Evolutionary conservation across 2,113 vertebrate species (phyloP).

Genomic region (Phoenicopterus ruber): DNA sequence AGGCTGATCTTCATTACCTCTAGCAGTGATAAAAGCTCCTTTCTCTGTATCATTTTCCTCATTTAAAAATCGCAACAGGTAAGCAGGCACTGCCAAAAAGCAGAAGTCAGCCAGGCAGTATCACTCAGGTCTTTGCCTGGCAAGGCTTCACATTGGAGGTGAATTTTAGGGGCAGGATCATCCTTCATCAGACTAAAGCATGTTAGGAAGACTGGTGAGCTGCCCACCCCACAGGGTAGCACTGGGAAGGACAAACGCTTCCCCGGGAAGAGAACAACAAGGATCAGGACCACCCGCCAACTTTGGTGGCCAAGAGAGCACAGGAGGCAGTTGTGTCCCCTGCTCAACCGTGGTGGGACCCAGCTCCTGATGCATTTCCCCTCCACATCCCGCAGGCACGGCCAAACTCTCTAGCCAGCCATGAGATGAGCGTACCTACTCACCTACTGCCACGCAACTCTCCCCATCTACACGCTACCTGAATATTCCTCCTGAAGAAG

Average conservation of each 20-base stretch:
- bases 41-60: neutral
- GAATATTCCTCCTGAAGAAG: neutral
- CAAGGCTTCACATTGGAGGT: neutral
- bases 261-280: neutral
- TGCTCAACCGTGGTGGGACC: neutral
- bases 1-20: neutral
- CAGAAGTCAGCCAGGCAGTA: neutral
- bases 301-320: neutral
- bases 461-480: neutral
- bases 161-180: neutral
- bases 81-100: neutral
- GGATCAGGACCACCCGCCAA: neutral
- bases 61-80: neutral
- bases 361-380: neutral
- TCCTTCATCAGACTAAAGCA: neutral
- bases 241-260: neutral
- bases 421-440: fast-evolving
- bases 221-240: neutral
- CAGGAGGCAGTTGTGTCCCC: neutral
- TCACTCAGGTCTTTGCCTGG: neutral
- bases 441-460: too few species aligned
- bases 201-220: neutral
- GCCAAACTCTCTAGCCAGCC: neutral
- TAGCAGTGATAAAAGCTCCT: neutral
- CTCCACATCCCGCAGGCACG: neutral